Evolutionary conservation across 2,113 vertebrate genomes (phyloP).

Genomic region (Rhinogobius similis): DNA sequence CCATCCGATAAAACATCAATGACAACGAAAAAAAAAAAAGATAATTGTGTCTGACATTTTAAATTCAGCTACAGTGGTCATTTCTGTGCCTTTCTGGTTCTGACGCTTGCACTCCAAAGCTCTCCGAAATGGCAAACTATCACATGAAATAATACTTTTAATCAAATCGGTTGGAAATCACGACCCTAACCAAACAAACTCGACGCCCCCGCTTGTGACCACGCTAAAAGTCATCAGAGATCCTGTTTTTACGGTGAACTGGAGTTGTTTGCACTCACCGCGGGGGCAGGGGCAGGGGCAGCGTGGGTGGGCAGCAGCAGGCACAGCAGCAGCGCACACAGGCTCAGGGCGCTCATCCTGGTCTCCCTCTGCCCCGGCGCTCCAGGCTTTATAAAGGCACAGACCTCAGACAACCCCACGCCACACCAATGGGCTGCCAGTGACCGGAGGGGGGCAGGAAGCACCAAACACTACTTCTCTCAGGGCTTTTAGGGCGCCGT

Average conservation of each 20-base stretch:
- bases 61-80: too few species aligned
- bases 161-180: too few species aligned
- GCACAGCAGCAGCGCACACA: background rate
- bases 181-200: background rate
- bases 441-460: background rate
- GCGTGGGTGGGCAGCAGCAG: slow-evolving; percentile 23
- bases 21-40: too few species aligned
- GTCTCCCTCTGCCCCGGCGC: background rate
- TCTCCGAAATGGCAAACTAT: too few species aligned
- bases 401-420: background rate
- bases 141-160: too few species aligned
- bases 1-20: too few species aligned
- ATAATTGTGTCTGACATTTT: too few species aligned
- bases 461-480: too few species aligned
- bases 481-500: too few species aligned
- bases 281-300: slow-evolving; percentile 11
- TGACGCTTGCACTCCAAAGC: too few species aligned
- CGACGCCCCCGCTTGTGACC: background rate
- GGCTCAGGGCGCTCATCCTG: slow-evolving; percentile 20
- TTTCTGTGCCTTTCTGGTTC: too few species aligned
- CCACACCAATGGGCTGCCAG: background rate
- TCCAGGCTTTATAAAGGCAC: background rate
- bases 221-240: background rate
- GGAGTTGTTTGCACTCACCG: slow-evolving; percentile 28
- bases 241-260: background rate